Percentiles rank a stretch among this genome's conserved stretches.
Evolutionary conservation across 2,797 vertebrate genomes (phyloP).

Genomic region (Oreortyx pictus): DNA sequence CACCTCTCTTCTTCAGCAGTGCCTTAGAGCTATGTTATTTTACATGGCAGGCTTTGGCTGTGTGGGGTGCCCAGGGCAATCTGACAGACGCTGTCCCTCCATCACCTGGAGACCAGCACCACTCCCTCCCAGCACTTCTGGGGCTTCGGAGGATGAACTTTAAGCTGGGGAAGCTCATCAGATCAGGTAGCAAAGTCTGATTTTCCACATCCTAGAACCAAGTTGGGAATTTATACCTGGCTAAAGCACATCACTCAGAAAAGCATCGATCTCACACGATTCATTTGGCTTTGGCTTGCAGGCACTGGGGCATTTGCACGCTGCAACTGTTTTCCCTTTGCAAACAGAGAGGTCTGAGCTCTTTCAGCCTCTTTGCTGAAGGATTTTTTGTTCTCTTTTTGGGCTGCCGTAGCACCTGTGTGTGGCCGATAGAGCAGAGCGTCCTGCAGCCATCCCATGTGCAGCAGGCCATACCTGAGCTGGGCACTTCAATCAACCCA

Average conservation of each 20-base stretch:
- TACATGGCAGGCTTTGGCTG: neutral
- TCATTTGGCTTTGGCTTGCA: neutral
- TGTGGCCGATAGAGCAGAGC: fast-evolving
- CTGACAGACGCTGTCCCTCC: too few species aligned
- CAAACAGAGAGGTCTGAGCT: neutral
- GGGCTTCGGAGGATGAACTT: neutral
- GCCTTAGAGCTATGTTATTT: neutral
- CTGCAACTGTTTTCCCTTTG: neutral
- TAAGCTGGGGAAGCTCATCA: neutral
- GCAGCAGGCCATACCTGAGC: neutral
- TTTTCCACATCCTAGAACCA: neutral
- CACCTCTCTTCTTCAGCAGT: neutral
- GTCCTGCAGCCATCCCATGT: fast-evolving
- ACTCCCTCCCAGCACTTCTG: neutral
- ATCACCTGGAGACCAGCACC: neutral
- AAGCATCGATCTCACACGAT: neutral
- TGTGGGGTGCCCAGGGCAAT: too few species aligned
- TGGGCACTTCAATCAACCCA: neutral
- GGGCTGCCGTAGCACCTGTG: neutral
- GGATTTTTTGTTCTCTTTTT: neutral
- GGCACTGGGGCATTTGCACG: neutral
- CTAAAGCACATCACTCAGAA: neutral
- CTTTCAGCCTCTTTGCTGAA: neutral
- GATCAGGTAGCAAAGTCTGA: neutral
- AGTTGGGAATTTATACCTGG: neutral